A percentile compares a stretch with the other conserved stretches of the same genome.
These are phyloP conservation scores for Vanessa atalanta DNA, from an alignment of 1,140 invertebrate genomes.

Conservation along the genomic window DNA sequence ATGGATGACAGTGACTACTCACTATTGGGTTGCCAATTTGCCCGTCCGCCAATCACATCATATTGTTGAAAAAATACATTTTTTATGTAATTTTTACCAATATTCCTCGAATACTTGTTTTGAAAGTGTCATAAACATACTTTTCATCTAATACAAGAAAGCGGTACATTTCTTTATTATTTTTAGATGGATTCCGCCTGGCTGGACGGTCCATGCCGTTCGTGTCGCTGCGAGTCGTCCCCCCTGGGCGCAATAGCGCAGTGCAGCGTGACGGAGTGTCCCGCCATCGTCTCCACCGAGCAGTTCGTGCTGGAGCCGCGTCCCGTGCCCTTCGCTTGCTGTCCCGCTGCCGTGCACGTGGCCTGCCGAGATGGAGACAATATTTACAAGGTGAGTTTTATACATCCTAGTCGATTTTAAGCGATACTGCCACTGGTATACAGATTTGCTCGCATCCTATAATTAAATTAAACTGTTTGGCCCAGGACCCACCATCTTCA, in stretches of 20 bases:
- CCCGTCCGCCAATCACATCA: no score
- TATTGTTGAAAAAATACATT: no score
- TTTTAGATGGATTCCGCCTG: conserved; percentile 81
- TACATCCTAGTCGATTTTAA: background rate
- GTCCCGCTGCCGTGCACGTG: conserved; percentile 80
- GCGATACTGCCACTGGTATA: background rate
- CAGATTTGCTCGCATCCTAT: background rate
- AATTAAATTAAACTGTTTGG: no score
- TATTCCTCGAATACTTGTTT: no score
- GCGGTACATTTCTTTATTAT: background rate
- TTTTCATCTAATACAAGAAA: no score
- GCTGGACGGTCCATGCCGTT: conserved; percentile 86
- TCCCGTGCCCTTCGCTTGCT: conserved; percentile 82
- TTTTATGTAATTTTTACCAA: no score
- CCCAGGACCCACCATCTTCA: no score
- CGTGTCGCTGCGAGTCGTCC: conserved; percentile 81
- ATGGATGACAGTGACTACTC: no score
- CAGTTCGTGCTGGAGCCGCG: conserved; percentile 82
- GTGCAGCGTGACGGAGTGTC: conserved; percentile 77
- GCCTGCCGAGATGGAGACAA: conserved; percentile 83
- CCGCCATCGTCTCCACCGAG: conserved; percentile 62
- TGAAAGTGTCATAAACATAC: no score
- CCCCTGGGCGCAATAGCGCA: conserved; percentile 35
- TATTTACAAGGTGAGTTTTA: conserved; percentile 75
- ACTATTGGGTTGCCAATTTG: no score